Base-by-base conservation (phyloP, 2,797 vertebrate species). In the Chromis chromis region DNA sequence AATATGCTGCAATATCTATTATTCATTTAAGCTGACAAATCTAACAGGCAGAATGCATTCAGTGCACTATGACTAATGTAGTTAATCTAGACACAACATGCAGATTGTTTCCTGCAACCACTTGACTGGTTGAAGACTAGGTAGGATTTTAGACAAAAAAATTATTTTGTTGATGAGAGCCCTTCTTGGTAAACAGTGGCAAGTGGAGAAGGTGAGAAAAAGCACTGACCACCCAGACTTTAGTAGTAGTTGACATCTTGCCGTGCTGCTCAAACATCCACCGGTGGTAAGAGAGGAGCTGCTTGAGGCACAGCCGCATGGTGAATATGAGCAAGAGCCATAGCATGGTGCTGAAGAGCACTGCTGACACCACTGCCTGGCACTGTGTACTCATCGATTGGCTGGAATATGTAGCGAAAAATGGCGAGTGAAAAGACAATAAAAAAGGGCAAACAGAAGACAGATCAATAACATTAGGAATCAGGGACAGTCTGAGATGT, bases 271-370 rank as follows among this genome's bases (percentile, higher is more conserved):
- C 96, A 0, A 96, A 96, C 82, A 98, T 96, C 97, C 97, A 98
- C 82, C 95, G 94, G 40, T 97, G 96, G 85, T 98, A 98, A 39
- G 96, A 96, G 31, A 98, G 93, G 7, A 98, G 95, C 85, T 96
- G 94, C 89, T 96, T 96, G 65, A 98, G 94, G 65, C 96, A 96
- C 69, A 96, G 89, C 4, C 96, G 95, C 92, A 98, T 97, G 28
- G 96, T 96, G 89, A 97, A 95, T 88, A 98, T 96, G 67, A 98
- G 95, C 24, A 96, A 86, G 25, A 96, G 94, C 97, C 97, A 98
- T 1, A 98, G 90, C 73, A 95, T 93, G 0, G 96, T 96, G 78
- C 97, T 96, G 89, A 98, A 98, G 54, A 97, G 84, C 19, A 96
- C 91, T 0, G 96, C 96, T 0, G 96, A 96, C 59, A 98, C 80